Evolutionary conservation across 2,113 vertebrate genomes (phyloP), one percentile per base, ranked within the genome.

Genomic region (Phocoena sinus): DNA sequence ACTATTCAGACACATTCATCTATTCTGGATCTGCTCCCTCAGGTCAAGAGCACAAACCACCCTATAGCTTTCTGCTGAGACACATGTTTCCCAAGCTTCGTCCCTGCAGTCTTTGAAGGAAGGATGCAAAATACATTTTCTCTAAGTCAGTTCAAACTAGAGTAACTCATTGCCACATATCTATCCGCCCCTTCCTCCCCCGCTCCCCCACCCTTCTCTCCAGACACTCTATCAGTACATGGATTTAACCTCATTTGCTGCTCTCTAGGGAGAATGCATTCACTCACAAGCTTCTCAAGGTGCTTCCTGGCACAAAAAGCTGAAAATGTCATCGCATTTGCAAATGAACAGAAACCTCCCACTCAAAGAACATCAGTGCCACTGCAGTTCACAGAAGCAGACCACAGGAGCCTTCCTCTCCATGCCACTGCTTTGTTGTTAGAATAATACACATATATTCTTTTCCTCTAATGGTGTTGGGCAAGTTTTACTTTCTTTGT

Each of bases 301-400:
- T 65, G 94, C 95, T 98, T 98, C 97, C 23, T 93, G 94, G 97
- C 91, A 98, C 97, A 98, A 98, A 98, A 98, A 98, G 97, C 98
- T 98, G 96, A 85, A 99, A 99, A 98, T 98, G 98, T 98, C 98
- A 98, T 96, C 25, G 0, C 96, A 96, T 98, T 98, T 98, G 97
- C 97, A 99, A 98, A 98, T 93, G 96, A 98, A 98, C 97, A 96
- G 90, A 98, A 98, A 94, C 86, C 63, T 97, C 97, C 97, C 33
- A 93, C 95, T 98, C 96, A 97, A 96, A 98, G 95, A 95, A 92
- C 96, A 97, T 96, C 93, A 89, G 21, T 5, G 83, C 63, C 79
- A 31, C 17, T 5, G 26, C 62, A 96, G 89, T n/a, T 97, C 71
- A 53, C 86, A 81, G 77, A 91, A 94, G 96, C 36, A 87, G 95